These are phyloP conservation scores for Popillia japonica DNA, from an alignment of 1,140 invertebrate genomes.

Conservation along the genomic window DNA sequence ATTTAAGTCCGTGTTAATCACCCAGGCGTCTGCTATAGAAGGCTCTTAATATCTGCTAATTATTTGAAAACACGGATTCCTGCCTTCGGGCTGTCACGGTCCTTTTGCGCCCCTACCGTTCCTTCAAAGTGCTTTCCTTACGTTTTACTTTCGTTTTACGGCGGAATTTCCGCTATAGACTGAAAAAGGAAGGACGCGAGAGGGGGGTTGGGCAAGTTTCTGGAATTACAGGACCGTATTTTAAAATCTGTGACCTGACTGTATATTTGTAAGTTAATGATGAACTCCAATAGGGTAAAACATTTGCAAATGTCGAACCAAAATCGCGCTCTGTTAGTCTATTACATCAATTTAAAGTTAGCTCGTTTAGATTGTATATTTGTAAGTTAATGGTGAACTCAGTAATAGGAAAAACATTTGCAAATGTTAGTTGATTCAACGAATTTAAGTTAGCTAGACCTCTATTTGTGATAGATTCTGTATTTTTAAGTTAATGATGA, in stretches of 20 bases:
- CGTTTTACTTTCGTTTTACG: neutral
- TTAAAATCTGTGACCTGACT: no score
- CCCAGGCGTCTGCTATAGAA: constrained; percentile 3
- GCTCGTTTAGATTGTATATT: no score
- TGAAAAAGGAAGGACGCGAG: neutral
- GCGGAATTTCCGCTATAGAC: neutral
- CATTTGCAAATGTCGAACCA: neutral
- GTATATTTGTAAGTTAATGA: no score
- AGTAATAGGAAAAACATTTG: no score
- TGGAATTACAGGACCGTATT: neutral
- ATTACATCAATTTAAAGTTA: no score
- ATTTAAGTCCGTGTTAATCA: constrained; percentile 12
- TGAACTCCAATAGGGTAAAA: no score
- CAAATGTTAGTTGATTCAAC: no score
- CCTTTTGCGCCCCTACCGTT: neutral
- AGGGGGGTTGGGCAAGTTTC: neutral
- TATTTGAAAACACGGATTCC: constrained; percentile 5
- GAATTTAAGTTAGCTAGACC: no score
- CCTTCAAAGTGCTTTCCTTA: neutral
- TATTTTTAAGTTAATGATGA: no score
- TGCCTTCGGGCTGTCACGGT: neutral
- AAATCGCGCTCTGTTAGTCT: no score
- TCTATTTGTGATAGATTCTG: no score
- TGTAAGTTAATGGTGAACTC: no score
- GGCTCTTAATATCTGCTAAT: neutral